phyloP scores from a whole-genome alignment of 1,140 invertebrate species.

The Teleogryllus occipitalis region DNA sequence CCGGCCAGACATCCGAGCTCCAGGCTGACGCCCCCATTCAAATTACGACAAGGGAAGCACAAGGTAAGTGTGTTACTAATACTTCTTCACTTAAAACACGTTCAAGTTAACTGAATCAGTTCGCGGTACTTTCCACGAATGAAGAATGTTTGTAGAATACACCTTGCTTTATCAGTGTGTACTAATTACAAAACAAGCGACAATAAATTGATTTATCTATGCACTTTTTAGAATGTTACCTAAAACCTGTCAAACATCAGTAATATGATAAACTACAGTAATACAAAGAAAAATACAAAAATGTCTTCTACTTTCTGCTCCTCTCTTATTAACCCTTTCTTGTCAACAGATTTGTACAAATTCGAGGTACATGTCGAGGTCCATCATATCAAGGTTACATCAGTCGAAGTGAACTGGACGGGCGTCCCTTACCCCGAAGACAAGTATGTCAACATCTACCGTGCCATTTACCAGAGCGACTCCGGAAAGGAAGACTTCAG shows the following conservation, averaged over 20 bases:
- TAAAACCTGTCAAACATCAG: too few relatives aligned
- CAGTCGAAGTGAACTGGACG: conserved; percentile 67
- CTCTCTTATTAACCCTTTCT: not conserved
- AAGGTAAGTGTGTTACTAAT: conserved; percentile 8
- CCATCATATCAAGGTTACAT: conserved; percentile 60
- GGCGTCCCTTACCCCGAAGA: conserved; percentile 80
- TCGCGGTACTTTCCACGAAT: not conserved
- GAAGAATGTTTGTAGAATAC: too few relatives aligned
- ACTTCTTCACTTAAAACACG: not conserved
- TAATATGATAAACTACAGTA: too few relatives aligned
- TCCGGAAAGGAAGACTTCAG: conserved; percentile 65
- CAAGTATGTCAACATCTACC: conserved; percentile 84
- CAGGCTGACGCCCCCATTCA: conserved; percentile 57
- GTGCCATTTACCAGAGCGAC: conserved; percentile 73
- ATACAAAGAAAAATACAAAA: too few relatives aligned
- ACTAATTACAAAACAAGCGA: too few relatives aligned
- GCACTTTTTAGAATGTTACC: too few relatives aligned
- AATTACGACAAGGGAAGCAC: conserved; percentile 43
- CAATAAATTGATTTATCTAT: too few relatives aligned
- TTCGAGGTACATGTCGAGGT: conserved; percentile 70
- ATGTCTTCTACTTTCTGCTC: too few relatives aligned
- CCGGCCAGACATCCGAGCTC: conserved; percentile 62
- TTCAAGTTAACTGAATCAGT: not conserved
- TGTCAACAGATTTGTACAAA: conserved; percentile 58
- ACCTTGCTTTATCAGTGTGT: too few relatives aligned